Percentiles rank a stretch among this genome's conserved stretches.
Evolutionary conservation across 2,888 invertebrate genomes (phyloP).

Genomic region (Epirrhoe alternata): DNA sequence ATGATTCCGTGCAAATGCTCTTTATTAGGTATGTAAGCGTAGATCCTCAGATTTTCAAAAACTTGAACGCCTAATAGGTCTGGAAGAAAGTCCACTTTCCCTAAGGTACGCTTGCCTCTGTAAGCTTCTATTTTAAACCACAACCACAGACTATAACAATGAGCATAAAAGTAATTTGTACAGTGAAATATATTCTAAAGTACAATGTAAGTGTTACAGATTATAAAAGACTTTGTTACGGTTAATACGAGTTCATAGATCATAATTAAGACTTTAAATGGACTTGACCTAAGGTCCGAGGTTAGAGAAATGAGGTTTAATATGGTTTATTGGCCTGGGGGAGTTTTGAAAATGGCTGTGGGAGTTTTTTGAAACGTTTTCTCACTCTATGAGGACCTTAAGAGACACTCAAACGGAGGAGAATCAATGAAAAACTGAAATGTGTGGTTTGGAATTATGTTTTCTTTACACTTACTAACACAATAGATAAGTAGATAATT

Average conservation of each 20-base stretch:
- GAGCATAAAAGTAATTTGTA: constrained; percentile 72
- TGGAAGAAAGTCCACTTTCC: background rate
- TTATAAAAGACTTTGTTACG: constrained; percentile 70
- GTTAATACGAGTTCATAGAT: constrained; percentile 72
- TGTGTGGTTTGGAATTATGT: too few relatives aligned
- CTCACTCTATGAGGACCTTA: too few relatives aligned
- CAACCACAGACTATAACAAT: constrained; percentile 68
- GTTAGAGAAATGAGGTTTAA: background rate
- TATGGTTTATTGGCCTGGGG: background rate
- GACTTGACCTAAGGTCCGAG: background rate
- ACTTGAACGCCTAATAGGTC: background rate
- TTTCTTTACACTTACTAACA: too few relatives aligned
- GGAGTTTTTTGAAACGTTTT: background rate
- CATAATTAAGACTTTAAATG: constrained; percentile 13
- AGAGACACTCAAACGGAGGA: too few relatives aligned
- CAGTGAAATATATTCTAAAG: constrained; percentile 76
- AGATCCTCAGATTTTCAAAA: constrained; percentile 21
- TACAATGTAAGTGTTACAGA: constrained; percentile 73
- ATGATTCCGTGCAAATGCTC: too few relatives aligned
- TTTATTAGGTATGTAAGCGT: too few relatives aligned
- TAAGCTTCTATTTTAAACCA: constrained; percentile 49
- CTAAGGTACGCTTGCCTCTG: constrained; percentile 12
- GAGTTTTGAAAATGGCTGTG: background rate
- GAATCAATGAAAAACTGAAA: too few relatives aligned
- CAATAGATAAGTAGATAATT: too few relatives aligned